Base-by-base conservation (phyloP, 1,140 invertebrate species). In the Wiebesia pumilae region DNA sequence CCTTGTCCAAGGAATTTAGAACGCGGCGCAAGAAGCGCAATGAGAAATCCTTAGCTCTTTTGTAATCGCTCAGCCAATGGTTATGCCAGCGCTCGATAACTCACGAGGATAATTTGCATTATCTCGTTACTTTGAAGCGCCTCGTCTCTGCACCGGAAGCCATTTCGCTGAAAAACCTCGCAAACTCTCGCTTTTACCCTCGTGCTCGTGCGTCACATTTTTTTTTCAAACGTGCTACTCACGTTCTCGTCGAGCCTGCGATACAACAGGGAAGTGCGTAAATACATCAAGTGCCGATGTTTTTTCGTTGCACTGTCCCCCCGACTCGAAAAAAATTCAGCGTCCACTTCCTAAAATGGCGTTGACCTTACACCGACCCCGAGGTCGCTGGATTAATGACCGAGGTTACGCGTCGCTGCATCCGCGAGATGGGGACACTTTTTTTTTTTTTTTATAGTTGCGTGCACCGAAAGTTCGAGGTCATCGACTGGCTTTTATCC, bases 361-460 rank as follows among this genome's bases (percentile, higher is more conserved):
- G 71, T n/a, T n/a, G 71, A 75, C 71, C 71, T 75, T 75, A n/a
- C 38, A 19, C 6, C 71, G 71, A 4, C 24, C 27, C 38, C 43
- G 71, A 54, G 43, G n/a, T 54, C 77, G 38, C n/a, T 35, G 77
- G 47, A 78, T 78, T 78, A 78, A 78, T 35, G 77, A 78, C n/a
- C 77, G n/a, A 33, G 47, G 47, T 24, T 35, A 1, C n/a, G 35
- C 38, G 4, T 51, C 27, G 40, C 27, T 21, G 14, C 35, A 7
- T 2, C 21, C 14, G 71, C 71, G 71, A 24, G 27, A 19, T 3
- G 16, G 38, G 21, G 40, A 43, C 14, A 27, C 14, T 73, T 27
- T 73, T 35, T 43, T 40, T 1, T 3, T 14, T 43, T 43, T 75
- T 71, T 75, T 75, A 75, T 24, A 43, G 21, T 27, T 3, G 38